Evolutionary conservation across 23 tunicate species (phyloP).

Genomic region (Clavelina lepadiformis): DNA sequence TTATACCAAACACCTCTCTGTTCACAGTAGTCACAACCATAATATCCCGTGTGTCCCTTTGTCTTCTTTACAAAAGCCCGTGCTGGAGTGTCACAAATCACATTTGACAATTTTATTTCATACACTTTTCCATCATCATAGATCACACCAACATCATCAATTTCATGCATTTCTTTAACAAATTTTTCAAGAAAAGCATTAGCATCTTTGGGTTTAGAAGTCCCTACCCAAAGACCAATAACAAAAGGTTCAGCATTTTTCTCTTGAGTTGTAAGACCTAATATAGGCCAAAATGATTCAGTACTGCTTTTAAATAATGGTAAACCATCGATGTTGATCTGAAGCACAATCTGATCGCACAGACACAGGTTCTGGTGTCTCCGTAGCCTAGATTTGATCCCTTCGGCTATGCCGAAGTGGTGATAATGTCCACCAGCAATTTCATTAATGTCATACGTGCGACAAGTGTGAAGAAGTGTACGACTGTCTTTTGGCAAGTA

Average conservation of each 20-base stretch:
- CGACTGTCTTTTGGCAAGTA: background rate
- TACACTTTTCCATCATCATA: background rate
- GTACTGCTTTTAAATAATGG: conserved; percentile 10
- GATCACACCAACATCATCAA: background rate
- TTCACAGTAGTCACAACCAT: background rate
- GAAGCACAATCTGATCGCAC: background rate
- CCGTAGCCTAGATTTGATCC: background rate
- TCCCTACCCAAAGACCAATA: background rate
- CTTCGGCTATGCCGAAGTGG: background rate
- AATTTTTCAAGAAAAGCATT: background rate
- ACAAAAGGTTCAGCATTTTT: background rate
- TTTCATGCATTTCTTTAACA: background rate
- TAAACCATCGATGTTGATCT: conserved; percentile 14
- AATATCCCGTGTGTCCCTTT: conserved; percentile 22
- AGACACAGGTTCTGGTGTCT: too few species aligned
- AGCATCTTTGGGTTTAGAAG: background rate
- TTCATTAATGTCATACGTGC: background rate
- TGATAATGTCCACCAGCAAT: conserved; percentile 4
- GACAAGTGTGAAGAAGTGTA: conserved; percentile 1
- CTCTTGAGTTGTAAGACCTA: background rate
- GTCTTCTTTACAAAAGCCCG: conserved; percentile 24
- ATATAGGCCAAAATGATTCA: conserved; percentile 4
- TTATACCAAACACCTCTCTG: background rate
- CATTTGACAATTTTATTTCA: background rate
- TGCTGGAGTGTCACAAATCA: conserved; percentile 52